These are phyloP conservation scores for Corythornis cristatus DNA, from an alignment of 2,113 vertebrate species.

Conservation along the genomic window DNA sequence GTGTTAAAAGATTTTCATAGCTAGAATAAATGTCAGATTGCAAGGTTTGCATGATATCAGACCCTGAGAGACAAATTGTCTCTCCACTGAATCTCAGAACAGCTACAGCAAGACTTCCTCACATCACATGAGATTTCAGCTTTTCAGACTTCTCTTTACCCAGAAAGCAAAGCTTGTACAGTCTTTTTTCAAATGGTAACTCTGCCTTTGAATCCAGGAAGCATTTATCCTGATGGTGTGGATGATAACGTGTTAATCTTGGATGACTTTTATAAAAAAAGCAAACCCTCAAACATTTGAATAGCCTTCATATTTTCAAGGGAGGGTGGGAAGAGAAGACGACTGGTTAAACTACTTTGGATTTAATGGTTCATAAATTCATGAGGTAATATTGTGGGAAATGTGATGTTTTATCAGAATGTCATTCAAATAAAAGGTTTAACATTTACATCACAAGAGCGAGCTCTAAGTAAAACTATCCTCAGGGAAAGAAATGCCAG, in stretches of 20 bases:
- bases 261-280: slow-evolving; percentile 67
- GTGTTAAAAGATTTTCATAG: slow-evolving; percentile 78
- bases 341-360: slow-evolving; percentile 59
- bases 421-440: slow-evolving; percentile 96
- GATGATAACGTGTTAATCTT: slow-evolving; percentile 73
- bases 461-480: slow-evolving; percentile 79
- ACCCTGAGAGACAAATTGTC: slow-evolving; percentile 83
- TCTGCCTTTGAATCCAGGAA: slow-evolving; percentile 75
- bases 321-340: neutral
- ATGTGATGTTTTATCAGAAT: slow-evolving; percentile 94
- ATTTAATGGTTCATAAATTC: slow-evolving; percentile 81
- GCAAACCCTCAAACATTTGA: slow-evolving; percentile 68
- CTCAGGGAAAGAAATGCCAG: slow-evolving; percentile 79
- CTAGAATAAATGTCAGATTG: slow-evolving; percentile 96
- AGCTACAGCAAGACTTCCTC: slow-evolving; percentile 69
- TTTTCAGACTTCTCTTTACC: slow-evolving; percentile 79
- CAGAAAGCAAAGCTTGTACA: slow-evolving; percentile 77
- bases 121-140: slow-evolving; percentile 80
- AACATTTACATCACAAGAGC: slow-evolving; percentile 98
- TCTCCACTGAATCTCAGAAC: slow-evolving; percentile 76
- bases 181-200: slow-evolving; percentile 84
- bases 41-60: slow-evolving; percentile 82
- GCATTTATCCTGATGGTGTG: slow-evolving; percentile 74
- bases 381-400: slow-evolving; percentile 80
- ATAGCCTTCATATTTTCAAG: slow-evolving; percentile 71